Conservation (phyloP, 2,113 vertebrate genomes). For the Falco punctatus region DNA sequence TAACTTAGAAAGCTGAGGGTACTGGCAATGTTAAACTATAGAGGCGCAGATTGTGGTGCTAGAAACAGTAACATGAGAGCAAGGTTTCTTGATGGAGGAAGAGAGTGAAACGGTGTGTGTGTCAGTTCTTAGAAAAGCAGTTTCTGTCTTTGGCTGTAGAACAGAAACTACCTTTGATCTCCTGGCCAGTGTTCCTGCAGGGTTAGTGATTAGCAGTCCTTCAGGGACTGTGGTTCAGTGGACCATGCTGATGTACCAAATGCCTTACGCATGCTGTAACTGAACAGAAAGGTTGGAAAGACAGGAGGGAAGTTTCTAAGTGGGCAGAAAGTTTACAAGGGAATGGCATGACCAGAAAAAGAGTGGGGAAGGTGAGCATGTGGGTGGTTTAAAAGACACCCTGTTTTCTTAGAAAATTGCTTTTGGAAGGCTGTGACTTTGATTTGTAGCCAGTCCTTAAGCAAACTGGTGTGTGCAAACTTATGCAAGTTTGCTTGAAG, state of each 20-base stretch:
- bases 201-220: not conserved
- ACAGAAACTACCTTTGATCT: slow-evolving; percentile 22
- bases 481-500: not conserved
- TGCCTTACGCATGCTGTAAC: not conserved
- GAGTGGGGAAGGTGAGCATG: not conserved
- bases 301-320: not conserved
- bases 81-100: not conserved
- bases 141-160: not conserved
- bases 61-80: not conserved
- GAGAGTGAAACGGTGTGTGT: not conserved
- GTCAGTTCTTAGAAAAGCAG: not conserved
- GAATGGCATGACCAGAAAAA: too few species aligned
- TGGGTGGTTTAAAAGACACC: not conserved
- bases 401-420: not conserved
- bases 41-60: not conserved
- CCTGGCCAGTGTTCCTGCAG: not conserved
- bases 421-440: not conserved
- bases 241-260: not conserved
- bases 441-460: not conserved
- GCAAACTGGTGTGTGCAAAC: not conserved
- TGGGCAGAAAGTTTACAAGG: not conserved
- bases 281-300: not conserved
- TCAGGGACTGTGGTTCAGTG: not conserved
- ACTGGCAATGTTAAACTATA: not conserved
- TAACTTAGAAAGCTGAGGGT: not conserved